These are phyloP conservation scores for Bicyclus anynana DNA, from an alignment of 1,140 invertebrate genomes.

Conservation along the genomic window DNA sequence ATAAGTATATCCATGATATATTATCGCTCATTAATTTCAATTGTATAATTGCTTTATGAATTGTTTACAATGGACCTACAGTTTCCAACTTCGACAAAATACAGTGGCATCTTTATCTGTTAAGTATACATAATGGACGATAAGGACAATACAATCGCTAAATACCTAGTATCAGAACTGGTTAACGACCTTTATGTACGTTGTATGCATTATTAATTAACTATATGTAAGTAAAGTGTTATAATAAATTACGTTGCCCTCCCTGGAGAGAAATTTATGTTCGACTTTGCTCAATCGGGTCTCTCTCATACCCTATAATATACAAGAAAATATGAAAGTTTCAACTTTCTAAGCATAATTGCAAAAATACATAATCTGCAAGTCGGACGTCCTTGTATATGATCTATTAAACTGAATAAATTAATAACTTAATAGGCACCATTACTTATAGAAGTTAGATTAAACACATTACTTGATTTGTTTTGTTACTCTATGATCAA, in stretches of 20 bases:
- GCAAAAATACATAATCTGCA: slow-evolving; percentile 30
- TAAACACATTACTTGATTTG: too few relatives aligned
- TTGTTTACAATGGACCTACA: background rate
- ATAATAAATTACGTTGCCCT: slow-evolving; percentile 15
- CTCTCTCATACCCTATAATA: slow-evolving; percentile 39
- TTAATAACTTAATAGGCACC: background rate
- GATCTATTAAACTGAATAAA: background rate
- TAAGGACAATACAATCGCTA: slow-evolving; percentile 5
- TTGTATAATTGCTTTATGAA: background rate
- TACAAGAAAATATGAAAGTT: slow-evolving; percentile 36
- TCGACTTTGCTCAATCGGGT: slow-evolving; percentile 20
- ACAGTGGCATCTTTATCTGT: slow-evolving; percentile 1
- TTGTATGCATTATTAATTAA: slow-evolving; percentile 4
- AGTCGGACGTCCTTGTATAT: slow-evolving; percentile 6
- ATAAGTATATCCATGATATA: too few relatives aligned
- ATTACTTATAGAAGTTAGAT: too few relatives aligned
- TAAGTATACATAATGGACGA: background rate
- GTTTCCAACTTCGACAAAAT: background rate
- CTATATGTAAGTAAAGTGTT: slow-evolving; percentile 6
- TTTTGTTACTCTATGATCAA: too few relatives aligned
- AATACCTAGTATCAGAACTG: slow-evolving; percentile 3
- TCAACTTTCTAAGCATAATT: slow-evolving; percentile 34
- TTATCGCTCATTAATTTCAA: background rate
- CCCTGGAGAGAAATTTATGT: slow-evolving; percentile 25
- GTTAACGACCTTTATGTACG: slow-evolving; percentile 5